Base-by-base conservation (phyloP, 2,113 vertebrate genomes). In the Rhinolophus sinicus region DNA sequence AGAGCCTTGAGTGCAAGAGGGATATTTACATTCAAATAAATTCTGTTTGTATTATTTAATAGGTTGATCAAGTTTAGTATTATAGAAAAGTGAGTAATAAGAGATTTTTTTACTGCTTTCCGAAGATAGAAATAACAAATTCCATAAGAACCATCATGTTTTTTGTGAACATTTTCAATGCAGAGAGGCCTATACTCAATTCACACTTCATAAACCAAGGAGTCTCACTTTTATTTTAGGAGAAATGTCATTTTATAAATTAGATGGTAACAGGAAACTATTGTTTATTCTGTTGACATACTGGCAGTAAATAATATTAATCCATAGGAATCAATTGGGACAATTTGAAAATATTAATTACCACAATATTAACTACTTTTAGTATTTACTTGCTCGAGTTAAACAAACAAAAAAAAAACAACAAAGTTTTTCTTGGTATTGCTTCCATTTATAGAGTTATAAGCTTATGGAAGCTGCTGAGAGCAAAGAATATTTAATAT, bases 21-120 rank as follows among this genome's bases (percentile, higher is more conserved):
- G 65, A 77, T 77, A 83, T 76, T 89, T 50, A 52, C 6, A 60
- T 80, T 76, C n/a, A 85, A 54, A 92, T 75, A 92, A 83, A 47
- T 60, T 50, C 0, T 69, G 3, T 58, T 78, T 84, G 0, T 47
- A 35, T 56, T 75, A 75, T 58, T 73, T 35, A 80, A 24, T 38
- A 92, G 28, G 22, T 26, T 78, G 52, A 60, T 26, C 21, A 83
- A 77, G 33, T 64, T 87, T 72, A 69, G 12, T 28, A 65, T 52
- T 84, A 8, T 9, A 72, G 40, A 70, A 77, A 93, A 95, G 67
- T 65, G 50, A 60, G 21, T 35, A 60, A 30, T 70, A 47, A 70
- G 24, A 76, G 8, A 72, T 44, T 15, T 83, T 90, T 78, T n/a
- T 69, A 54, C 5, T 69, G 18, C 30, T 58, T 1, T 72, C 5